These are phyloP conservation scores for Euzophera pinguis DNA, from an alignment of 2,888 invertebrate genomes.

Conservation along the genomic window DNA sequence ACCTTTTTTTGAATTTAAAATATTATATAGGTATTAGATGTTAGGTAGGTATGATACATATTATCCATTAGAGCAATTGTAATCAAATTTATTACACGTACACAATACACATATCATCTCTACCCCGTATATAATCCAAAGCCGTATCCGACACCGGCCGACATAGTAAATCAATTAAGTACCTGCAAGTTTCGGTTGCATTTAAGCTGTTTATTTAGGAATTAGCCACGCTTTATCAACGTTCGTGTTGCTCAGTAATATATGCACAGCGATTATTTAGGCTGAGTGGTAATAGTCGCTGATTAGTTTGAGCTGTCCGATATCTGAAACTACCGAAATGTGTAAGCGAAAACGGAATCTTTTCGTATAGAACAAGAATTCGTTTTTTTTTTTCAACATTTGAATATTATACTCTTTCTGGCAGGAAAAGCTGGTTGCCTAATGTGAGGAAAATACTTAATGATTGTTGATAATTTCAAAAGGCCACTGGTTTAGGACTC, in stretches of 20 bases:
- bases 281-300: constrained; percentile 20
- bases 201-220: constrained; percentile 49
- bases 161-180: constrained; percentile 51
- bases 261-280: constrained; percentile 29
- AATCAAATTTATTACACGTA: constrained; percentile 29
- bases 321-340: constrained; percentile 13
- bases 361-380: not conserved
- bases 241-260: constrained; percentile 25
- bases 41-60: no score
- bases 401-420: no score
- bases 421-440: no score
- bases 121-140: not conserved
- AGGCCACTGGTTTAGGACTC: no score
- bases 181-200: constrained; percentile 49
- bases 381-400: no score
- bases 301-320: constrained; percentile 21
- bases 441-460: no score
- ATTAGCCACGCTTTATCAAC: constrained; percentile 35
- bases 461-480: no score
- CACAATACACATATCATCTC: not conserved
- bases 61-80: constrained; percentile 10
- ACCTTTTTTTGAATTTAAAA: no score
- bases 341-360: constrained; percentile 6
- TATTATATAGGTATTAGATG: no score
- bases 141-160: constrained; percentile 29